Percentiles rank a stretch among this genome's conserved stretches.
These are phyloP conservation scores for Drosophila monieri DNA, from an alignment of 2,888 invertebrate species.

Conservation along the genomic window DNA sequence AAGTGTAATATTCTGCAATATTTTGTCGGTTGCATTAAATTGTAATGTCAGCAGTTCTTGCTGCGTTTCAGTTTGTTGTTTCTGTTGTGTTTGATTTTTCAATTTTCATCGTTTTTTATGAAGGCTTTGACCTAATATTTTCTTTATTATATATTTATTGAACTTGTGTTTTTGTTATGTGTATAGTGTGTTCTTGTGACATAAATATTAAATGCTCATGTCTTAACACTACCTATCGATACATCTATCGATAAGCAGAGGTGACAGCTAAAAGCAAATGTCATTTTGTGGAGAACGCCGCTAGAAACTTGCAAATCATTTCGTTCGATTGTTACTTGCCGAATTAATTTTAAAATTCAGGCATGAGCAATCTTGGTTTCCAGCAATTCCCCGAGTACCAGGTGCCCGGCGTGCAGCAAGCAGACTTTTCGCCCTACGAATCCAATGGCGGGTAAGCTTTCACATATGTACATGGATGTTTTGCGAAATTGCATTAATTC, in stretches of 20 bases:
- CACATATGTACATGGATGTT: not conserved
- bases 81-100: too few relatives aligned
- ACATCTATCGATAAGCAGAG: not conserved
- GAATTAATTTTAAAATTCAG: conserved; percentile 33
- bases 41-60: too few relatives aligned
- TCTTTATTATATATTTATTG: too few relatives aligned
- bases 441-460: conserved; percentile 90
- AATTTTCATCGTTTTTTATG: too few relatives aligned
- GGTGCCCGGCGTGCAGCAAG: conserved; percentile 84
- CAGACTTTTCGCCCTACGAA: conserved; percentile 88
- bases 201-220: too few relatives aligned
- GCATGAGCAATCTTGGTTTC: conserved; percentile 64
- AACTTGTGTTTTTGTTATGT: too few relatives aligned
- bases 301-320: conserved; percentile 75
- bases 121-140: too few relatives aligned
- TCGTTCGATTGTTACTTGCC: conserved; percentile 40
- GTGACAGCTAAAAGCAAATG: conserved; percentile 57
- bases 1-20: too few relatives aligned
- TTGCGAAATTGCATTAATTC: not conserved
- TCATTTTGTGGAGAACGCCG: conserved; percentile 53
- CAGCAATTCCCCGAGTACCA: conserved; percentile 83
- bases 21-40: too few relatives aligned
- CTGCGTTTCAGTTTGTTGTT: too few relatives aligned
- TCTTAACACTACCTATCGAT: not conserved
- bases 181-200: too few relatives aligned